Conservation (phyloP, 2,888 invertebrate genomes). For the Drosophila austrosaltans region DNA sequence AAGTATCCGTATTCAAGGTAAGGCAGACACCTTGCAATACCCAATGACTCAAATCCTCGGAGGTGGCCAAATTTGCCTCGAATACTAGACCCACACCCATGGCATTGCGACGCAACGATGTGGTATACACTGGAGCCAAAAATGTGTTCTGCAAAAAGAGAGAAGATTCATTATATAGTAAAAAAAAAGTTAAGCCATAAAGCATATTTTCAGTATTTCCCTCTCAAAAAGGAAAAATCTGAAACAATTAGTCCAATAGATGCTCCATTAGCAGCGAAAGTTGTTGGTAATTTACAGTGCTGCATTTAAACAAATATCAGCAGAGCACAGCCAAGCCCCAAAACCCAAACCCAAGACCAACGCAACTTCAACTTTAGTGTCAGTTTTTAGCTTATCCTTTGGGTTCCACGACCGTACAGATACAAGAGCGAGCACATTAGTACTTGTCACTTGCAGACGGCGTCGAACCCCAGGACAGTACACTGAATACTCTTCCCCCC, state of each 20-base stretch:
- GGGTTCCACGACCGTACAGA: conserved; percentile 26
- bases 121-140: conserved; percentile 94
- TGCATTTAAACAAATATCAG: conserved; percentile 77
- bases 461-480: conserved; percentile 36
- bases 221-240: conserved; percentile 58
- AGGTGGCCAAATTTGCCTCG: conserved; percentile 92
- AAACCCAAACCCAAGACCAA: background rate
- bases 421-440: conserved; percentile 70
- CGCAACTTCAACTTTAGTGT: too few relatives aligned
- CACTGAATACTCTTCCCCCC: background rate
- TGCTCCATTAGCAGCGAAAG: conserved; percentile 67
- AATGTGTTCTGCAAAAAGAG: conserved; percentile 89
- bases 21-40: conserved; percentile 95
- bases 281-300: conserved; percentile 71
- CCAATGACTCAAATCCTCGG: conserved; percentile 94
- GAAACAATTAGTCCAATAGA: conserved; percentile 76
- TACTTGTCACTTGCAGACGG: conserved; percentile 76
- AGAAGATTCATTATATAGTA: background rate
- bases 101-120: conserved; percentile 92
- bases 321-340: conserved; percentile 38
- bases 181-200: conserved; percentile 11
- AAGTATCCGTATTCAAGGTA: conserved; percentile 90
- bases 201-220: background rate
- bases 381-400: too few relatives aligned
- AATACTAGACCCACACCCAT: conserved; percentile 97